A percentile compares a stretch with the other conserved stretches of the same genome.
These are phyloP conservation scores for Rhizoglyphus robini DNA, from an alignment of 1,140 invertebrate genomes.

Conservation along the genomic window DNA sequence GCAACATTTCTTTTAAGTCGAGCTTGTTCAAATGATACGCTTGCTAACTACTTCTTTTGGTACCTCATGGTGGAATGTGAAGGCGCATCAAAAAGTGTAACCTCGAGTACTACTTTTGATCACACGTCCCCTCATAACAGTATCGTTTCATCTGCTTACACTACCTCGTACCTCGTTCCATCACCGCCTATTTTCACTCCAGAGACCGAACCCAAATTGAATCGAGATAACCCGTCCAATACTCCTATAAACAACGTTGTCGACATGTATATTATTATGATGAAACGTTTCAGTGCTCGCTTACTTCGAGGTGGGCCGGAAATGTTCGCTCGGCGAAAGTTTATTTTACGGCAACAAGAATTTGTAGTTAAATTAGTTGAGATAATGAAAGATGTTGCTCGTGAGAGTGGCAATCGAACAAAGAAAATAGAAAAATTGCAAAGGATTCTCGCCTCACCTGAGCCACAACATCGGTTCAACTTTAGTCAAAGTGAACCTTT, in stretches of 20 bases:
- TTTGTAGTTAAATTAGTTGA: constrained; percentile 82
- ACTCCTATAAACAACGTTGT: constrained; percentile 34
- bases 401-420: constrained; percentile 77
- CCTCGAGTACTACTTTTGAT: background rate
- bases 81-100: constrained; percentile 33
- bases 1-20: constrained; percentile 79
- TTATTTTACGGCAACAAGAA: constrained; percentile 63
- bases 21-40: constrained; percentile 67
- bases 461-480: constrained; percentile 62
- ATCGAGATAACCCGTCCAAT: constrained; percentile 43
- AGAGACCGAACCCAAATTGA: constrained; percentile 28
- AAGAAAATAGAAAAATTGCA: constrained; percentile 77
- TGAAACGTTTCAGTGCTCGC: constrained; percentile 60
- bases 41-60: constrained; percentile 97
- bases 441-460: constrained; percentile 60
- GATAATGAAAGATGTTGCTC: constrained; percentile 75
- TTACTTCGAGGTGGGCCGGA: constrained; percentile 47
- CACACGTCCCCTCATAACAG: background rate
- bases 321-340: constrained; percentile 51
- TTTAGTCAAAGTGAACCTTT: constrained; percentile 68
- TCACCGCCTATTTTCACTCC: background rate
- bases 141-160: background rate
- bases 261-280: constrained; percentile 76
- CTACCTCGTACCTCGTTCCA: constrained; percentile 16
- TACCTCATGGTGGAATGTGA: constrained; percentile 86